Conservation (phyloP, 2,797 vertebrate species). For the Pelodytes ibericus region DNA sequence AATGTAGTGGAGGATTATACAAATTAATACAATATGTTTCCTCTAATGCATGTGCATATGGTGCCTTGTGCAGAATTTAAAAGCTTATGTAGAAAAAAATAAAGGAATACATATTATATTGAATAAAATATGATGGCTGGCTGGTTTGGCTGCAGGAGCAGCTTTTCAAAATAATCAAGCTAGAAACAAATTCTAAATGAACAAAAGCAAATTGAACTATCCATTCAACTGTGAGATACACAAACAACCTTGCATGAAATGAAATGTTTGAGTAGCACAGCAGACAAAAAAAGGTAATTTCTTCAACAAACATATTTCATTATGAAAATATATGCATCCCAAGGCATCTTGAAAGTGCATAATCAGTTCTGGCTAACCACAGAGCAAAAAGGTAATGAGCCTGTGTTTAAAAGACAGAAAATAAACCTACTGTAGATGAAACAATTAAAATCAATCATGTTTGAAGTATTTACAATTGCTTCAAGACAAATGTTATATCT, state of each 20-base stretch:
- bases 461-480: slow-evolving; percentile 54
- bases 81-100: not conserved
- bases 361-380: slow-evolving; percentile 39
- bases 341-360: slow-evolving; percentile 41
- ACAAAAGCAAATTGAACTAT: slow-evolving; percentile 37
- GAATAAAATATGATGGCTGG: slow-evolving; percentile 25
- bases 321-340: slow-evolving; percentile 41
- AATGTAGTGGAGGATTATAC: not conserved
- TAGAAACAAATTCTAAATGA: slow-evolving; percentile 33
- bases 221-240: slow-evolving; percentile 28
- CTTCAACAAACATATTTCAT: slow-evolving; percentile 32
- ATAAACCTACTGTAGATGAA: slow-evolving; percentile 35
- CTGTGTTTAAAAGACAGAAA: slow-evolving; percentile 48
- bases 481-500: not conserved
- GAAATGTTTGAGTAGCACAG: slow-evolving; percentile 29
- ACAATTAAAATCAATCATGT: slow-evolving; percentile 58
- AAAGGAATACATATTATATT: slow-evolving; percentile 10
- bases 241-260: slow-evolving; percentile 38
- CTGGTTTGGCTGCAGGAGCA: slow-evolving; percentile 14
- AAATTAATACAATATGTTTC: not conserved
- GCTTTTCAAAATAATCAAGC: slow-evolving; percentile 29
- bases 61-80: slow-evolving; percentile 1
- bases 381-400: slow-evolving; percentile 57
- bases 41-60: not conserved
- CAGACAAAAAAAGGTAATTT: slow-evolving; percentile 18